Percentiles rank a stretch among this genome's conserved stretches.
These are phyloP conservation scores for Gorsachius goisagi DNA, from an alignment of 2,113 vertebrate genomes.

Conservation along the genomic window DNA sequence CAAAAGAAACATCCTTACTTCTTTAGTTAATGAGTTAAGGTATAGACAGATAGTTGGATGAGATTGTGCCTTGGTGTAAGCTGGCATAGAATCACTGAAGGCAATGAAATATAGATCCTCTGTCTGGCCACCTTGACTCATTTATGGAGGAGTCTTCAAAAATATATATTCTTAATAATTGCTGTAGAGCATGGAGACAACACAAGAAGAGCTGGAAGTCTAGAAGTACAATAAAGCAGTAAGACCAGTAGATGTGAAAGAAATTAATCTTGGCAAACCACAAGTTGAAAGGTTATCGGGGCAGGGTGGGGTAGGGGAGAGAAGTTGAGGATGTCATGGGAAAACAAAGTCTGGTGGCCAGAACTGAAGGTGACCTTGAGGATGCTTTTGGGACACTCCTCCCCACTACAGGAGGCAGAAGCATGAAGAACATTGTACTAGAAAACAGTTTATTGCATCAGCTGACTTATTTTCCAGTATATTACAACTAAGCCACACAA, in stretches of 20 bases:
- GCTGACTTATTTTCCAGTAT: background rate
- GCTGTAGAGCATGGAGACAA: background rate
- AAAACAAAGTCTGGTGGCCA: background rate
- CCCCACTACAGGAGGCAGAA: background rate
- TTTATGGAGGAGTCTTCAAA: background rate
- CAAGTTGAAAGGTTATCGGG: background rate
- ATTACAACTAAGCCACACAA: background rate
- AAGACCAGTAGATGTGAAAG: background rate
- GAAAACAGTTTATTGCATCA: background rate
- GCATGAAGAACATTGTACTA: background rate
- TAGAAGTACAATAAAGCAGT: background rate
- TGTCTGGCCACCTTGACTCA: background rate
- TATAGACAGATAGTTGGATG: background rate
- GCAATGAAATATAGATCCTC: background rate
- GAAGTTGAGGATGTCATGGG: background rate
- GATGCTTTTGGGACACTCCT: background rate
- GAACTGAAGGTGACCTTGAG: background rate
- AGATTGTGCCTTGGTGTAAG: background rate
- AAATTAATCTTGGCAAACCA: background rate
- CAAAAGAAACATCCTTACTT: too few relatives aligned
- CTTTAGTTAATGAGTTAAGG: background rate
- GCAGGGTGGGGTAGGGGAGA: fast-evolving
- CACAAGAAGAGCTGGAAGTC: background rate
- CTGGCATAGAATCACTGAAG: background rate
- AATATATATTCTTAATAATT: background rate